A percentile compares a stretch with the other conserved stretches of the same genome.
Conservation (phyloP, 2,113 vertebrate genomes). For the Hypomesus transpacificus region DNA sequence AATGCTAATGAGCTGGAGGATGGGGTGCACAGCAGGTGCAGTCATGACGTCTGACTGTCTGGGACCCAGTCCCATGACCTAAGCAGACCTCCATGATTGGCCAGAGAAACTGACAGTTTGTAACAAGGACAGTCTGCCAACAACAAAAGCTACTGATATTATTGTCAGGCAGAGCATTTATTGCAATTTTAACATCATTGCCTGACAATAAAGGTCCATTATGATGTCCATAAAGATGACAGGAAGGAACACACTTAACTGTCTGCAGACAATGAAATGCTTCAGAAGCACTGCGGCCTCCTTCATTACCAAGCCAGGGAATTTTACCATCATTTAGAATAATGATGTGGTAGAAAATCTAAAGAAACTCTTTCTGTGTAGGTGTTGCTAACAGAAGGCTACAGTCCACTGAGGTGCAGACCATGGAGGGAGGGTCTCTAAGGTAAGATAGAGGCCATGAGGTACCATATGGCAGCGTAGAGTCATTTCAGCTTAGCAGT, state of each 20-base stretch:
- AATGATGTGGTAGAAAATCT: no score
- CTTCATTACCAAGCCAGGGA: no score
- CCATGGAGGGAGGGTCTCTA: no score
- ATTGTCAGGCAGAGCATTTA: conserved; percentile 10
- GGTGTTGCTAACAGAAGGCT: no score
- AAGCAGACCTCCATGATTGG: conserved; percentile 33
- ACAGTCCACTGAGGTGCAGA: no score
- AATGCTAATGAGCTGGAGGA: conserved; percentile 55
- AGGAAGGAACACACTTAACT: background rate
- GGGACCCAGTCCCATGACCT: conserved; percentile 38
- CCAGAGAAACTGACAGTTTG: conserved; percentile 10
- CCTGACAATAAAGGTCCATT: conserved; percentile 25
- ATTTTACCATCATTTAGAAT: no score
- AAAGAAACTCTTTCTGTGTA: no score
- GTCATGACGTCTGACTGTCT: conserved; percentile 28
- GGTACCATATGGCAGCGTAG: no score
- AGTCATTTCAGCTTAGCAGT: conserved; percentile 9
- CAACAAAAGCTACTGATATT: conserved; percentile 7
- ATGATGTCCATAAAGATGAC: conserved; percentile 21
- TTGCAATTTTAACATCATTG: conserved; percentile 19
- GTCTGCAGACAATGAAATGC: background rate
- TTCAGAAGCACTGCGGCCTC: no score
- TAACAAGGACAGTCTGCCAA: no score
- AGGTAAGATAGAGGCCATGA: no score
- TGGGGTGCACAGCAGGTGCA: conserved; percentile 46